Conservation (phyloP, 1,140 invertebrate species). For the Zaprionus davidi region DNA sequence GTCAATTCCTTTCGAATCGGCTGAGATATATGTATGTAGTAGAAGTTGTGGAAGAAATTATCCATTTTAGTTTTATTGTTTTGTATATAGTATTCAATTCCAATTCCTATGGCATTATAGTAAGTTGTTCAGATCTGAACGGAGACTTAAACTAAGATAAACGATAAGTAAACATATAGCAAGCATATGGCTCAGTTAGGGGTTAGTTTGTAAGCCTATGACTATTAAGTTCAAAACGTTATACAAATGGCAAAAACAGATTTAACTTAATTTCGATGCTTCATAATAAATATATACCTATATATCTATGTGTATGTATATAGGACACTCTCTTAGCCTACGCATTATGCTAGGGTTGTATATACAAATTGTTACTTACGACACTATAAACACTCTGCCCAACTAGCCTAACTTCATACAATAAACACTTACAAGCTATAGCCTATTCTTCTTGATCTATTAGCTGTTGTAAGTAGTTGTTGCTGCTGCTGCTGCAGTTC, state of each 20-base stretch:
- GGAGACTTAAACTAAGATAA: slow-evolving; percentile 30
- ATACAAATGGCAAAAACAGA: slow-evolving; percentile 66
- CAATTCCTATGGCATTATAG: slow-evolving; percentile 30
- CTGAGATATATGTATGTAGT: slow-evolving; percentile 11
- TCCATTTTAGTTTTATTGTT: slow-evolving; percentile 35
- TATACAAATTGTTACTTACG: slow-evolving; percentile 52
- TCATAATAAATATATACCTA: slow-evolving; percentile 52
- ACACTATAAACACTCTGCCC: slow-evolving; percentile 31
- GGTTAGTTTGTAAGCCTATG: slow-evolving; percentile 49
- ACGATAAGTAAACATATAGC: slow-evolving; percentile 38
- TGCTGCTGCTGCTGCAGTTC: slow-evolving; percentile 8
- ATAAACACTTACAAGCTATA: slow-evolving; percentile 53
- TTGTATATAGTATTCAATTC: slow-evolving; percentile 22
- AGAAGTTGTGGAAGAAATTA: not conserved
- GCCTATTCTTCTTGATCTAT: slow-evolving; percentile 19
- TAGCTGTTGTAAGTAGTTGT: slow-evolving; percentile 36
- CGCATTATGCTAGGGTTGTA: slow-evolving; percentile 24
- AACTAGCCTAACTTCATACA: slow-evolving; percentile 49
- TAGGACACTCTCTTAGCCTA: slow-evolving; percentile 36
- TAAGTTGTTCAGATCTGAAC: slow-evolving; percentile 35
- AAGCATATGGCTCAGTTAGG: slow-evolving; percentile 56
- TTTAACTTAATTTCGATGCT: slow-evolving; percentile 37
- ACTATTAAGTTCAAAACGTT: slow-evolving; percentile 66
- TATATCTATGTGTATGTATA: slow-evolving; percentile 27
- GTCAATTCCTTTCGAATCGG: slow-evolving; percentile 31